phyloP scores from a whole-genome alignment of 2,888 invertebrate species.

The Volucella bombylans region DNA sequence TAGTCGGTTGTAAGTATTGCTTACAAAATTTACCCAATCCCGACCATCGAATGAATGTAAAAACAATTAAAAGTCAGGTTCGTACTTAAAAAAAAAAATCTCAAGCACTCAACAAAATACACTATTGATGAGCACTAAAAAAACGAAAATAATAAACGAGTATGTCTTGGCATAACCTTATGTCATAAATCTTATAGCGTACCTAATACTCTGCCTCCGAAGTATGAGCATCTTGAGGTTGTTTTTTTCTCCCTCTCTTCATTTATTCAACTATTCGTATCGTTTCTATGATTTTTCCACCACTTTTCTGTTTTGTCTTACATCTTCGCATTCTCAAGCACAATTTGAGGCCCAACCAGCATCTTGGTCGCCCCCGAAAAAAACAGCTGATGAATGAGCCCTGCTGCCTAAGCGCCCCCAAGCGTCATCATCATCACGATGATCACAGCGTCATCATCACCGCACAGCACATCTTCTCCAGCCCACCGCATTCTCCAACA shows the following conservation, averaged over 20 bases:
- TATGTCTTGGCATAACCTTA: slow-evolving; percentile 19
- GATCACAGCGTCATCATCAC: slow-evolving; percentile 16
- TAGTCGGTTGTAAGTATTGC: no score
- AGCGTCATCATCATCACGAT: slow-evolving; percentile 7
- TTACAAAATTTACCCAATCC: background rate
- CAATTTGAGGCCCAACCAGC: slow-evolving; percentile 24
- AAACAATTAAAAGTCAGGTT: slow-evolving; percentile 13
- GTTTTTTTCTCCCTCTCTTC: slow-evolving; percentile 1
- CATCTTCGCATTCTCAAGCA: slow-evolving; percentile 38
- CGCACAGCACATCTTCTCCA: slow-evolving; percentile 50
- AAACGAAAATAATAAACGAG: background rate
- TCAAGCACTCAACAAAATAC: slow-evolving; percentile 7
- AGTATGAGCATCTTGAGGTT: slow-evolving; percentile 40
- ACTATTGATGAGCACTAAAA: background rate
- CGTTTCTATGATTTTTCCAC: slow-evolving; percentile 27
- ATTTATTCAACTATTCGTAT: slow-evolving; percentile 43
- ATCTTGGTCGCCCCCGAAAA: slow-evolving; percentile 41
- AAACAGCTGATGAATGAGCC: slow-evolving; percentile 58
- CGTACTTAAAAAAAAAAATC: background rate
- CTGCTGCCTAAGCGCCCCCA: slow-evolving; percentile 20
- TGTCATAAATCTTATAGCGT: slow-evolving; percentile 67
- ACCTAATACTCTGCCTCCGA: slow-evolving; percentile 55
- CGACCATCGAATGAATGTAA: background rate
- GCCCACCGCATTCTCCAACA: slow-evolving; percentile 20
- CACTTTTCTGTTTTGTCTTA: slow-evolving; percentile 43